Base-by-base conservation (phyloP, 2,113 vertebrate species). In the Platichthys flesus region DNA sequence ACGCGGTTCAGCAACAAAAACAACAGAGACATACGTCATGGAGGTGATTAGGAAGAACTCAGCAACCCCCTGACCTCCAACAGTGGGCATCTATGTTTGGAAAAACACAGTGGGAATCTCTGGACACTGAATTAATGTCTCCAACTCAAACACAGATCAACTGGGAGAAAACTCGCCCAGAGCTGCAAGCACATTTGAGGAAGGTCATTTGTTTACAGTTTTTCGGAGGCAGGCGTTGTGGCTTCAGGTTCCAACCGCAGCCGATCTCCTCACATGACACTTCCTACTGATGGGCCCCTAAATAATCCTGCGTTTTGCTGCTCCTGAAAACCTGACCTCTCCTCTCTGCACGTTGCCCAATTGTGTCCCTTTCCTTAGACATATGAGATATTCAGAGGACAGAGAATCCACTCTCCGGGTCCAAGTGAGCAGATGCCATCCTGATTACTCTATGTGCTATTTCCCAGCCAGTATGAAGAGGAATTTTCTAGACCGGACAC, bases 381-480 rank as follows among this genome's bases (percentile, higher is more conserved):
- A 63, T 60, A 18, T 3, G 10, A 57, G 13, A 56, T 60, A 68
- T 57, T 72, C 42, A 18, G 15, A 61, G 16, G 76, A 82, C 72
- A 85, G 71, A 82, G 47, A 51, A 67, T 72, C 64, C 57, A 69
- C 76, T 81, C 73, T 82, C 12, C 20, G n/a, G 15, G 4, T 59
- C 63, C 55, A 23, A 60, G 61, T 23, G 5, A 69, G 76, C 76
- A 88, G 79, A 82, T 85, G 68, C 74, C 81, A 20, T 45, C 52
- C 5, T 24, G 40, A 59, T 68, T 68, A 78, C 61, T 60, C 15
- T 3, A 58, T 45, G 72, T 45, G 47, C 21, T 31, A 16, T 45
- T 82, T 49, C 37, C 58, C 65, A 58, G 23, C 28, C 14, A 2
- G 18, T 55, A 42, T 35, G 35, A 57, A 35, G 62, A 67, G 21